Evolutionary conservation across 2,888 invertebrate genomes (phyloP), one percentile per base, ranked within the genome.

Genomic region (Papilio protenor): DNA sequence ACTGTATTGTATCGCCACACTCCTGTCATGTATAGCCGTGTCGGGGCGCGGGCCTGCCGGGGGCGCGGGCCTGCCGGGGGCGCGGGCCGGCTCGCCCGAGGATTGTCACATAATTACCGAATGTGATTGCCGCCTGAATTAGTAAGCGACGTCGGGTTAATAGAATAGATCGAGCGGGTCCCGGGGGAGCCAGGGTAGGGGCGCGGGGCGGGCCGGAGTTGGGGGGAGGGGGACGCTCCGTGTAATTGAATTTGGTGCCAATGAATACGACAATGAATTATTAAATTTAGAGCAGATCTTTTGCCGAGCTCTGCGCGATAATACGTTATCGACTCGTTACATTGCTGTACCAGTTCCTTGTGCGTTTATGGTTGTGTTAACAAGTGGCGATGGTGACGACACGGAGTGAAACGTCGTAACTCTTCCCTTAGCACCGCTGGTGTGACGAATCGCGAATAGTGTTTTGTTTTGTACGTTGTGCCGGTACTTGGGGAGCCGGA

Each of bases 241-340:
- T 86, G 91, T 93, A 94, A 94, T 94, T 93, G 92, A 94, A 93
- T 93, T 93, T 90, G 91, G 89, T 87, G 89, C 90, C 93, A 92
- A 93, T 93, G 92, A 93, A 93, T 93, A 91, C 91, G 86, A 91
- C 92, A 93, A 91, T 93, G 92, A 93, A 93, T 92, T 93, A 93
- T 93, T 93, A 92, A 93, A 93, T 92, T 91, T 91, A 86, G 88
- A 88, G 84, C 90, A 87, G 84, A 86, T 83, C 83, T 83, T 81
- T 82, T 82, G 81, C 75, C 76, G 82, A 59, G 33, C 59, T 52
- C 77, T 16, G 18, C 52, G 40, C 75, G 77, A 78, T 79, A 77
- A 69, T 77, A 75, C 75, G 66, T 81, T 77, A 76, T 73, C 69
- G 76, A 73, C 70, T 64, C 27, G 77, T 77, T 78, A 81, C 82